Percentiles rank a stretch among this genome's conserved stretches.
Conservation (phyloP, 2,113 vertebrate genomes). For the Paradisaea rubra region DNA sequence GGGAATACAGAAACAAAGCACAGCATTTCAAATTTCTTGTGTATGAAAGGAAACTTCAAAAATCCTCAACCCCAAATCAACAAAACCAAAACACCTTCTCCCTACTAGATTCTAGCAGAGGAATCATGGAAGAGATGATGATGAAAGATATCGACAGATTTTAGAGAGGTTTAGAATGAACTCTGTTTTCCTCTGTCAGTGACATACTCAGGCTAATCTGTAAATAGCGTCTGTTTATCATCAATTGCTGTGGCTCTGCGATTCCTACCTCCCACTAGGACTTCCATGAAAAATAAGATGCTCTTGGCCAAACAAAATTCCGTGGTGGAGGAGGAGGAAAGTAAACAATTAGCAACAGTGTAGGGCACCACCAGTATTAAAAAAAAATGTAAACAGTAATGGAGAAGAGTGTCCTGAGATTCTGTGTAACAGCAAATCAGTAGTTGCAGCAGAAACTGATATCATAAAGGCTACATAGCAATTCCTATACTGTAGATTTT, state of each 20-base stretch:
- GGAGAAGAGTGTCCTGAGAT: background rate
- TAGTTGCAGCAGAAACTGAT: background rate
- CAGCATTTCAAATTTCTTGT: background rate
- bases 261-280: slow-evolving; percentile 45
- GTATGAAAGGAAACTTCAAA: background rate
- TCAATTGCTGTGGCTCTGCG: slow-evolving; percentile 7
- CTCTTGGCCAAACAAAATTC: slow-evolving; percentile 42
- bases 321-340: background rate
- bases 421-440: background rate
- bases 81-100: background rate
- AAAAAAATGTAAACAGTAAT: background rate
- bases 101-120: background rate
- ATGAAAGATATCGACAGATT: background rate
- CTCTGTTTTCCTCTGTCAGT: background rate
- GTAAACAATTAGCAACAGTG: slow-evolving; percentile 1
- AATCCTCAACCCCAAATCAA: background rate
- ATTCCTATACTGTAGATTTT: background rate
- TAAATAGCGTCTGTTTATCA: slow-evolving; percentile 16
- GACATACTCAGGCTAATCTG: background rate
- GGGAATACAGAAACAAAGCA: background rate
- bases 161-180: background rate
- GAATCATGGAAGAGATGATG: background rate
- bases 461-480: background rate
- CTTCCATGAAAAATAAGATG: slow-evolving; percentile 32
- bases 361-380: background rate